Conservation (phyloP, 2,888 invertebrate genomes). For the Sepiola atlantica region DNA sequence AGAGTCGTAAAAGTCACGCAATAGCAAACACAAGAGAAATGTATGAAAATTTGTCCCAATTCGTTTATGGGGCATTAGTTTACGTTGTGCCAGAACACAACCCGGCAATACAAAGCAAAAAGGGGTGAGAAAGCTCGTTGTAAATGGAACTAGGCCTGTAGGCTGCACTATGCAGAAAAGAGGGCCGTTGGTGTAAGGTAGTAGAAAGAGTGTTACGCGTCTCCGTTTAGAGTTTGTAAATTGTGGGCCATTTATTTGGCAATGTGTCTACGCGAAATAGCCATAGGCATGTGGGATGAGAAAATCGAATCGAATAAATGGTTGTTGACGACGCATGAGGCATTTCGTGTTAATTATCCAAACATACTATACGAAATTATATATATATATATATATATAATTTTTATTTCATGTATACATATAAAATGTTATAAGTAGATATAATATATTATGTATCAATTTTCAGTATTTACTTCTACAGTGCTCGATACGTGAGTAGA, state of each 20-base stretch:
- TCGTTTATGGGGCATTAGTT: constrained; percentile 18
- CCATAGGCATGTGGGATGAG: neutral
- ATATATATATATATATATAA: too few species aligned
- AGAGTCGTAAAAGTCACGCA: neutral
- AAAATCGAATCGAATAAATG: neutral
- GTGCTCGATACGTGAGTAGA: too few species aligned
- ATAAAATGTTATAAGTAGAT: too few species aligned
- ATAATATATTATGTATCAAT: too few species aligned
- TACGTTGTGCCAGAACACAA: neutral
- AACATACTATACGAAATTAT: too few species aligned
- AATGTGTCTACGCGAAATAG: neutral
- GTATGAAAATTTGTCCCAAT: constrained; percentile 17
- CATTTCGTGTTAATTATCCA: too few species aligned
- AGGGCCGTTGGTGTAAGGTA: too few species aligned
- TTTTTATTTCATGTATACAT: too few species aligned
- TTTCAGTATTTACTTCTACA: too few species aligned
- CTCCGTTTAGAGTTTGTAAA: neutral
- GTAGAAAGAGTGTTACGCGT: neutral
- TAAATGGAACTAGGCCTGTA: neutral
- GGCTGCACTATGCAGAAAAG: neutral
- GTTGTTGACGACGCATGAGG: too few species aligned
- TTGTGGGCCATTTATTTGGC: neutral
- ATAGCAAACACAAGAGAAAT: neutral
- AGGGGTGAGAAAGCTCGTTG: neutral
- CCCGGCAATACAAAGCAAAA: neutral